Conservation (phyloP, 2,797 vertebrate genomes). For the Trichosurus vulpecula region DNA sequence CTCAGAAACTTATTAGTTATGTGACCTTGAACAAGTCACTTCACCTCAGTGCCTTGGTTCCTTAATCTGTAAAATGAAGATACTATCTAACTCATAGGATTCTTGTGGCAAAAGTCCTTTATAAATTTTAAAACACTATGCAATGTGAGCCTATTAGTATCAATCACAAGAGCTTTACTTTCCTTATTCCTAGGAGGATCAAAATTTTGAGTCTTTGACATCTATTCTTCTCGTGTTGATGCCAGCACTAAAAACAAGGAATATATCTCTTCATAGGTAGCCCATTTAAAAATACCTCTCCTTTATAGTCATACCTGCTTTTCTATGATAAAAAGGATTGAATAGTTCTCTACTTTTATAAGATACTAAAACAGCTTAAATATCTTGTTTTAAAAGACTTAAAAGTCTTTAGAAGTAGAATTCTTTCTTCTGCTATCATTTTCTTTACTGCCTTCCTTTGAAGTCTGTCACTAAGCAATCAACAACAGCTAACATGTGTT, state of each 20-base stretch:
- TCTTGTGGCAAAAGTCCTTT: not conserved
- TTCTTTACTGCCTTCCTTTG: constrained; percentile 84
- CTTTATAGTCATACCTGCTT: not conserved
- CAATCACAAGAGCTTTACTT: not conserved
- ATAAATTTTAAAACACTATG: not conserved
- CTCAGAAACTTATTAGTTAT: not conserved
- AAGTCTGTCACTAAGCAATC: constrained; percentile 83
- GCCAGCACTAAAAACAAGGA: not conserved
- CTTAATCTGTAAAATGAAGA: not conserved
- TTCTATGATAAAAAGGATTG: not conserved
- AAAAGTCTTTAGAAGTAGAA: constrained; percentile 83
- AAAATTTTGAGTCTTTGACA: not conserved
- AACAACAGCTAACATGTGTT: constrained; percentile 80
- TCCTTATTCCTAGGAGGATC: not conserved
- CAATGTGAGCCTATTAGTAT: not conserved
- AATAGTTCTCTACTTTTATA: not conserved
- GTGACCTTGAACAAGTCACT: not conserved
- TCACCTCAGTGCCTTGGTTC: not conserved
- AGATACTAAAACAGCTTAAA: constrained; percentile 83
- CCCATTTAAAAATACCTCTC: not conserved
- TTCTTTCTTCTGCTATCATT: constrained; percentile 86
- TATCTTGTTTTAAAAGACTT: constrained; percentile 82
- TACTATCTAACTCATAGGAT: not conserved
- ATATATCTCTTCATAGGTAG: not conserved
- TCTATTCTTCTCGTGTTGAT: not conserved